phyloP scores from a whole-genome alignment of 2,888 invertebrate species.

The Itoplectis maculator region DNA sequence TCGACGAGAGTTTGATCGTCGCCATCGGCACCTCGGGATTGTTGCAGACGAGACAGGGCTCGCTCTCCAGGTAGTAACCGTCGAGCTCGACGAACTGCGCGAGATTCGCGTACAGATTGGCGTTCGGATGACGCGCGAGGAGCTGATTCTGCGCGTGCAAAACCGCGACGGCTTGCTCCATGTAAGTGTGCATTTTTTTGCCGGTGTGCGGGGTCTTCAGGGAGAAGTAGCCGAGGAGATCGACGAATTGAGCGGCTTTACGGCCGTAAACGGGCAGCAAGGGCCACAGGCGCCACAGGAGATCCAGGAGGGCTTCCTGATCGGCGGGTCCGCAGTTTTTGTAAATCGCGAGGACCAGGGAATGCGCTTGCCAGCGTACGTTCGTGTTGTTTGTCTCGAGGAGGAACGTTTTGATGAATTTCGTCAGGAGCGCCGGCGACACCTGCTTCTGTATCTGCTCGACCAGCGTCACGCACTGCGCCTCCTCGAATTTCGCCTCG shows the following conservation, averaged over 20 bases:
- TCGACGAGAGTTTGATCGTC: slow-evolving; percentile 95
- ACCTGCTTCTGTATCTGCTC: slow-evolving; percentile 89
- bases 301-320: slow-evolving; percentile 92
- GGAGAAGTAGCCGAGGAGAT: slow-evolving; percentile 97
- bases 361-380: slow-evolving; percentile 98
- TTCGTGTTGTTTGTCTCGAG: slow-evolving; percentile 96
- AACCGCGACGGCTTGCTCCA: slow-evolving; percentile 94
- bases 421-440: slow-evolving; percentile 84
- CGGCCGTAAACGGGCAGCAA: slow-evolving; percentile 95
- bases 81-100: slow-evolving; percentile 98
- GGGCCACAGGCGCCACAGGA: slow-evolving; percentile 97
- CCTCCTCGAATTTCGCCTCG: slow-evolving; percentile 89
- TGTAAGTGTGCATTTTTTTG: slow-evolving; percentile 90
- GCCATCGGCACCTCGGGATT: slow-evolving; percentile 97
- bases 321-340: slow-evolving; percentile 92
- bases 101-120: slow-evolving; percentile 95
- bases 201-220: slow-evolving; percentile 91
- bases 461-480: slow-evolving; percentile 89
- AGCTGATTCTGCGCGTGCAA: slow-evolving; percentile 95
- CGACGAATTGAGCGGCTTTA: slow-evolving; percentile 98
- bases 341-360: slow-evolving; percentile 92
- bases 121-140: slow-evolving; percentile 96
- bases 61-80: slow-evolving; percentile 98
- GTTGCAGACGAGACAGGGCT: slow-evolving; percentile 98
- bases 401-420: slow-evolving; percentile 95